These are phyloP conservation scores for Genyomyrus donnyi DNA, from an alignment of 2,113 vertebrate genomes.

Conservation along the genomic window DNA sequence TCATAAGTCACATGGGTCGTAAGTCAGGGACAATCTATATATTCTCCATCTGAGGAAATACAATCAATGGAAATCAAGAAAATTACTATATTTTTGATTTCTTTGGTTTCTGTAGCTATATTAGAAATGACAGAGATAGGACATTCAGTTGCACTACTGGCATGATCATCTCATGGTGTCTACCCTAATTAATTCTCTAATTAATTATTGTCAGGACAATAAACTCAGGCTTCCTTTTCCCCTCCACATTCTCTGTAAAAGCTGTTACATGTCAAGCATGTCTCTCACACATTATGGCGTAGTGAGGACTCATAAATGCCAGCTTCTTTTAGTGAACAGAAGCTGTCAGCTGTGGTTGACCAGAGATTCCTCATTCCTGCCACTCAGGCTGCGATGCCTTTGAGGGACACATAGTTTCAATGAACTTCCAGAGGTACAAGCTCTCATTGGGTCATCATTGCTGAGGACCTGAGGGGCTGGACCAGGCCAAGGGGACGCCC, in stretches of 20 bases:
- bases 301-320: not conserved
- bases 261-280: not conserved
- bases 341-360: slow-evolving; percentile 8
- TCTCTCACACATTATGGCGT: slow-evolving; percentile 9
- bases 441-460: no score
- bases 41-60: not conserved
- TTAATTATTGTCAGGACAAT: slow-evolving; percentile 13
- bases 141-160: not conserved
- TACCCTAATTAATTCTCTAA: slow-evolving; percentile 18
- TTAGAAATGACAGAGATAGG: not conserved
- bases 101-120: not conserved
- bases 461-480: no score
- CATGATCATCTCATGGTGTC: not conserved
- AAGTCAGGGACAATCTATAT: not conserved
- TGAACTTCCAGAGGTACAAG: slow-evolving; percentile 6
- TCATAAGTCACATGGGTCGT: not conserved
- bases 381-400: slow-evolving; percentile 1
- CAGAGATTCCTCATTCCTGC: not conserved
- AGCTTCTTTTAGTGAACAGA: not conserved
- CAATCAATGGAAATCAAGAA: not conserved
- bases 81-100: not conserved
- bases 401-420: not conserved
- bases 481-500: no score
- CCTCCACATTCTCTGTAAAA: not conserved
- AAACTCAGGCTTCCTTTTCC: not conserved